A percentile compares a stretch with the other conserved stretches of the same genome.
These are phyloP conservation scores for Cremastinae sp. DNA, from an alignment of 2,888 invertebrate species.

Conservation along the genomic window DNA sequence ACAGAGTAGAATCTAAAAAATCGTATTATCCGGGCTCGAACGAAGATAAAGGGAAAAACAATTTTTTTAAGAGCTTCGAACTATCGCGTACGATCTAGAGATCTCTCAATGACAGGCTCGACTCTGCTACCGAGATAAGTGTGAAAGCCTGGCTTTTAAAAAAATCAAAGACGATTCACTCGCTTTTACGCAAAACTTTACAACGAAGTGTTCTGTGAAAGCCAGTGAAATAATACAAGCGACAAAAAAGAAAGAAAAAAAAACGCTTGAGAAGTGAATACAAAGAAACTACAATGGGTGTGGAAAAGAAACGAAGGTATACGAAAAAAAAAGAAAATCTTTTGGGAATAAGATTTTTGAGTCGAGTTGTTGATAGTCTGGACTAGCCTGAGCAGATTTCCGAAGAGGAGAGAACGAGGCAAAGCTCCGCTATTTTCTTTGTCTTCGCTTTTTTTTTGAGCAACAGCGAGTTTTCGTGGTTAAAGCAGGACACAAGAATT, in stretches of 20 bases:
- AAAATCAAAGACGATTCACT: constrained; percentile 30
- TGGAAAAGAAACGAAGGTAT: constrained; percentile 14
- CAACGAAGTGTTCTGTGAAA: background rate
- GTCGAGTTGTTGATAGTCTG: constrained; percentile 74
- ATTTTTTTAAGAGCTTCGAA: constrained; percentile 64
- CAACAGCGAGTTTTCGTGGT: constrained; percentile 40
- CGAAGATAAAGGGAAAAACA: constrained; percentile 39
- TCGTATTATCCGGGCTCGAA: background rate
- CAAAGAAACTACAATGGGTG: constrained; percentile 5
- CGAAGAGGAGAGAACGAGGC: constrained; percentile 66
- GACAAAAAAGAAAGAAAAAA: constrained; percentile 18
- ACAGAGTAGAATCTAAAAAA: no score
- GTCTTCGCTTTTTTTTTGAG: constrained; percentile 36
- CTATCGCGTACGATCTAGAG: constrained; percentile 49
- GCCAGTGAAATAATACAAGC: constrained; percentile 11
- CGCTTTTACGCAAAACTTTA: constrained; percentile 32
- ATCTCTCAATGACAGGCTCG: constrained; percentile 5
- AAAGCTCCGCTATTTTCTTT: constrained; percentile 24
- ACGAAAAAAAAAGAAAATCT: constrained; percentile 47
- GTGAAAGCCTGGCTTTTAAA: constrained; percentile 37
- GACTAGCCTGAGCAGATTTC: constrained; percentile 73
- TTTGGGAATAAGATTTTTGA: constrained; percentile 73
- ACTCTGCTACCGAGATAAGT: constrained; percentile 46
- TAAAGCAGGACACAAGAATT: constrained; percentile 5
- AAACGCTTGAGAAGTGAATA: constrained; percentile 20